A percentile compares a stretch with the other conserved stretches of the same genome.
phyloP scores from a whole-genome alignment of 2,797 vertebrate genomes.

The Australoheros facetus region DNA sequence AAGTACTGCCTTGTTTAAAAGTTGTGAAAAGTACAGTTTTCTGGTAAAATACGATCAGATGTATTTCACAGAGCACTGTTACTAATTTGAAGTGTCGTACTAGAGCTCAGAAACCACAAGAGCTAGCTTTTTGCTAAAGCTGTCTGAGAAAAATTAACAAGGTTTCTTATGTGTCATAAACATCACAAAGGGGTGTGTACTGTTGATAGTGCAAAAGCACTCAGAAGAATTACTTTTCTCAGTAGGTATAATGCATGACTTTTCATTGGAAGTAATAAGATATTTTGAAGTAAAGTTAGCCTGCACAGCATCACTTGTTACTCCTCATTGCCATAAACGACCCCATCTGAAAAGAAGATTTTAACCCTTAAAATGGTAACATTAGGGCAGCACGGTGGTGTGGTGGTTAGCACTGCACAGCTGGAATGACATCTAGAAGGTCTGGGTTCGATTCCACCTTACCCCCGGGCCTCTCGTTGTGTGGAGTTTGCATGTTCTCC shows the following conservation, averaged over 20 bases:
- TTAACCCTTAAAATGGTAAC: too few species aligned
- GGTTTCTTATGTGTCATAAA: not conserved
- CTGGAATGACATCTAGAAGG: too few species aligned
- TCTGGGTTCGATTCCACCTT: too few species aligned
- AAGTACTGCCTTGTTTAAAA: not conserved
- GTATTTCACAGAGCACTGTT: not conserved
- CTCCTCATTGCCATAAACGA: not conserved
- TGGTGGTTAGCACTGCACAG: too few species aligned
- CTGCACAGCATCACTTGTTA: not conserved
- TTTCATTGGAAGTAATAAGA: not conserved
- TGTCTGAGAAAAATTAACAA: not conserved
- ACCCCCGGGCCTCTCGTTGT: too few species aligned
- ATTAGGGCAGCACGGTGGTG: not conserved
- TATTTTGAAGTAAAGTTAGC: not conserved
- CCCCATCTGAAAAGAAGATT: not conserved
- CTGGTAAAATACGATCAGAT: accelerated
- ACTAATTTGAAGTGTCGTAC: not conserved
- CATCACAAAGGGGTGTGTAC: too few species aligned
- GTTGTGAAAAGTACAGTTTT: not conserved
- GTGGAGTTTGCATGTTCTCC: too few species aligned
- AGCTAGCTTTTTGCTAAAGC: not conserved
- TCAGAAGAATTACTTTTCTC: not conserved
- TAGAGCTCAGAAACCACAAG: not conserved
- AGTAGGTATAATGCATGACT: not conserved
- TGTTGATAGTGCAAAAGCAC: not conserved